phyloP scores from a whole-genome alignment of 2,797 vertebrate species.

The Moxostoma hubbsi region DNA sequence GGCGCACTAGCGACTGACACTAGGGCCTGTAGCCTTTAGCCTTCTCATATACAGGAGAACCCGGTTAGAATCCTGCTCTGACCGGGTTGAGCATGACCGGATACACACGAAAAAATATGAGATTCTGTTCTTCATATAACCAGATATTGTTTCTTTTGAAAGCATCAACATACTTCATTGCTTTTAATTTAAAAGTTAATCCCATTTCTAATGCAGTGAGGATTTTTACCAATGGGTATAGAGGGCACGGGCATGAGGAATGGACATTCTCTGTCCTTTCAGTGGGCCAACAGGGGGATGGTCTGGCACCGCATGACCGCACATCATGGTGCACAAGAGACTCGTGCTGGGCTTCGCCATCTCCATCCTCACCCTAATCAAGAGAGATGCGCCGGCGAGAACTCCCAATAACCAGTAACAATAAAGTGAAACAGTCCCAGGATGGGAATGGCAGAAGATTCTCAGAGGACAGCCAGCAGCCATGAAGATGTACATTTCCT shows the following conservation, averaged over 20 bases:
- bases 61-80: no score
- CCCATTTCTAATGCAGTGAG: constrained; percentile 56
- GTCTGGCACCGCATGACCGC: constrained; percentile 88
- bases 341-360: constrained; percentile 89
- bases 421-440: constrained; percentile 70
- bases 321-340: constrained; percentile 88
- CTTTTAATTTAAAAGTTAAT: background rate
- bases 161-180: no score
- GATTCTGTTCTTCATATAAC: no score
- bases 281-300: constrained; percentile 86
- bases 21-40: no score
- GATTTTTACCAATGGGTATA: constrained; percentile 80
- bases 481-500: constrained; percentile 88
- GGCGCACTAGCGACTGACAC: no score
- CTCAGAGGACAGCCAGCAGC: constrained; percentile 68
- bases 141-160: no score
- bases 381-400: constrained; percentile 81
- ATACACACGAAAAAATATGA: no score
- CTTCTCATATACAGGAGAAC: no score
- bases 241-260: constrained; percentile 85
- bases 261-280: constrained; percentile 85
- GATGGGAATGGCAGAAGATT: constrained; percentile 62
- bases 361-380: constrained; percentile 89
- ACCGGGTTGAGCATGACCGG: no score
- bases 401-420: constrained; percentile 61